Percentiles rank a stretch among this genome's conserved stretches.
These are phyloP conservation scores for Peromyscus attwateri DNA, from an alignment of 2,797 vertebrate genomes.

Conservation along the genomic window DNA sequence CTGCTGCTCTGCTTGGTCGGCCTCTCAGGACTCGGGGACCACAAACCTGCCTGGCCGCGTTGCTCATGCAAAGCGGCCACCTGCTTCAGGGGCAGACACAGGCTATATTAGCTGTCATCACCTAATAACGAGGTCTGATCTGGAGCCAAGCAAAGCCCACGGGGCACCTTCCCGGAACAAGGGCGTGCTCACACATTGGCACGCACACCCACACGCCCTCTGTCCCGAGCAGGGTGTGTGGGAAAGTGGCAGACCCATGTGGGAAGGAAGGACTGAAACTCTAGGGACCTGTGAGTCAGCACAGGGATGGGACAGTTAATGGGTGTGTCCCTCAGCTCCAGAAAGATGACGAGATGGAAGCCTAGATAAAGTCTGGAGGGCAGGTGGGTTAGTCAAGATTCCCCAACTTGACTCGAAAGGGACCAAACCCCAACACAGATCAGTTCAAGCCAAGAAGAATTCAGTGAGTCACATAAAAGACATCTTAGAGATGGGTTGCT, in stretches of 20 bases:
- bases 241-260: constrained; percentile 51
- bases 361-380: constrained; percentile 59
- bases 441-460: constrained; percentile 60
- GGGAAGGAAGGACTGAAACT: constrained; percentile 14
- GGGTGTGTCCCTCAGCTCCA: constrained; percentile 23
- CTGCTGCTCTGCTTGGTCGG: neutral
- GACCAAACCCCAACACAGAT: constrained; percentile 62
- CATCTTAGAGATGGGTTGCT: constrained; percentile 7
- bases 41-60: neutral
- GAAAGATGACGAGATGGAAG: constrained; percentile 58
- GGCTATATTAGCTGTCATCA: neutral
- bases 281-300: constrained; percentile 67
- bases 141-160: constrained; percentile 7
- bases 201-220: neutral
- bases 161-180: constrained; percentile 70
- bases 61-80: constrained; percentile 9
- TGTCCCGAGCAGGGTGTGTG: neutral
- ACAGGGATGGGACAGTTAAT: constrained; percentile 65
- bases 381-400: constrained; percentile 73
- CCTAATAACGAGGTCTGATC: constrained; percentile 23
- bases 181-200: neutral
- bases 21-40: neutral
- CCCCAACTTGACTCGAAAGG: neutral
- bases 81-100: neutral
- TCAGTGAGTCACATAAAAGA: constrained; percentile 64